A percentile compares a stretch with the other conserved stretches of the same genome.
Evolutionary conservation across 2,888 invertebrate genomes (phyloP).

Genomic region (Ectropis crepuscularia): DNA sequence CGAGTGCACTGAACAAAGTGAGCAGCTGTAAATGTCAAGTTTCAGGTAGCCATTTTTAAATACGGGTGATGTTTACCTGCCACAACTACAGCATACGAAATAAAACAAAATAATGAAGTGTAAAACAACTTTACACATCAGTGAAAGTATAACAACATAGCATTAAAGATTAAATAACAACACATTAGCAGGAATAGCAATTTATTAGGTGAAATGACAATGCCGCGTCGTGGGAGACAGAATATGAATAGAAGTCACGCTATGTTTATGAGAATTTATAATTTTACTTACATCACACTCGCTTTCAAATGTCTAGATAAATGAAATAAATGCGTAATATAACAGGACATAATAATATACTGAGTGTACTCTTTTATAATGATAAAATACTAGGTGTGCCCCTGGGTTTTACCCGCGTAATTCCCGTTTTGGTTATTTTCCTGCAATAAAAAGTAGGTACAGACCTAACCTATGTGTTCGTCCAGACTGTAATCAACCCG

Average conservation of each 20-base stretch:
- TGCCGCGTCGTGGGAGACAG: slow-evolving; percentile 74
- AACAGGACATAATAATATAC: too few relatives aligned
- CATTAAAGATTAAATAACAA: slow-evolving; percentile 57
- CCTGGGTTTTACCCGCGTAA: too few relatives aligned
- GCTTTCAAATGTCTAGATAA: slow-evolving; percentile 59
- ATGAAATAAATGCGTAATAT: slow-evolving; percentile 19
- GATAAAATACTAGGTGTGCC: too few relatives aligned
- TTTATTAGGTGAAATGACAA: slow-evolving; percentile 69
- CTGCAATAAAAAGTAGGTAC: too few relatives aligned
- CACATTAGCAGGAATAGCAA: slow-evolving; percentile 54
- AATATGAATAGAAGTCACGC: slow-evolving; percentile 69
- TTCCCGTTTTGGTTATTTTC: too few relatives aligned
- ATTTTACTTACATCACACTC: slow-evolving; percentile 60
- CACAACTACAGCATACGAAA: neutral
- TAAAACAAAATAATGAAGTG: slow-evolving; percentile 10
- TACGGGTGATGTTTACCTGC: neutral
- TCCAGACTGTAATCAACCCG: too few relatives aligned
- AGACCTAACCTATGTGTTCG: too few relatives aligned
- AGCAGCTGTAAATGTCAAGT: neutral
- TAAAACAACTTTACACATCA: slow-evolving; percentile 26
- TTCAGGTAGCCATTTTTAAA: too few relatives aligned
- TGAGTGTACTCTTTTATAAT: too few relatives aligned
- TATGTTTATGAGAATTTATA: slow-evolving; percentile 64
- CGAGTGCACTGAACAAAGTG: neutral
- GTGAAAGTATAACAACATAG: slow-evolving; percentile 55